Base-by-base conservation (phyloP, 2,888 invertebrate genomes). In the Ichneumoninae sp. region DNA sequence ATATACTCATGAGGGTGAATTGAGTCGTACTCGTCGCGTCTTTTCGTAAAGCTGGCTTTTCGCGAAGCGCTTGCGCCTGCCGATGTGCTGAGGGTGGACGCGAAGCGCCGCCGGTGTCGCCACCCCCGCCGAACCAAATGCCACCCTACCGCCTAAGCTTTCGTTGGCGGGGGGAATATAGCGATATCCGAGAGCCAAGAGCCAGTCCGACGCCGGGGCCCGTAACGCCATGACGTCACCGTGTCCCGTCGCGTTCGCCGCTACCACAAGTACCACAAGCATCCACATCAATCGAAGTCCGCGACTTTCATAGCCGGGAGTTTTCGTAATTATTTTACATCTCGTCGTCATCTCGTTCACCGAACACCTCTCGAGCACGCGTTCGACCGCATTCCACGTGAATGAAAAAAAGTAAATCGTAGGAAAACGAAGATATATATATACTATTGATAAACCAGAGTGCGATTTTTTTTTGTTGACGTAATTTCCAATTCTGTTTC, bases 191-290 rank as follows among this genome's bases (percentile, higher is more conserved):
- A 73, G 88, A 77, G 77, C 74, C 26, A 16, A 50, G 83, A 91
- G 90, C 89, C 92, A 93, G 93, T 93, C 91, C 91, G 92, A 93
- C 93, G 93, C 93, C 92, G 92, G 91, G 91, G 91, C 92, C 92
- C 93, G 93, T 91, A 89, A 91, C 91, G 92, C 89, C 90, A 92
- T 92, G 92, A 93, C 92, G 92, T 92, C 91, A 92, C 88, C 88
- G 89, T 75, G 86, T 88, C 88, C 86, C 90, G 84, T 81, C 85
- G 90, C 87, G 89, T 88, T 88, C 83, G 81, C 54, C 79, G 44
- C 73, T 77, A 80, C 80, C 68, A 47, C 68, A 76, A 83, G 77
- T 71, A 73, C 69, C 83, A 77, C 33, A 79, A 80, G 54, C 79
- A 47, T 82, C 73, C 57, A 70, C 47, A 50, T 57, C 71, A 63